A percentile compares a stretch with the other conserved stretches of the same genome.
These are phyloP conservation scores for Julus scanicus DNA, from an alignment of 2,888 invertebrate species.

Conservation along the genomic window DNA sequence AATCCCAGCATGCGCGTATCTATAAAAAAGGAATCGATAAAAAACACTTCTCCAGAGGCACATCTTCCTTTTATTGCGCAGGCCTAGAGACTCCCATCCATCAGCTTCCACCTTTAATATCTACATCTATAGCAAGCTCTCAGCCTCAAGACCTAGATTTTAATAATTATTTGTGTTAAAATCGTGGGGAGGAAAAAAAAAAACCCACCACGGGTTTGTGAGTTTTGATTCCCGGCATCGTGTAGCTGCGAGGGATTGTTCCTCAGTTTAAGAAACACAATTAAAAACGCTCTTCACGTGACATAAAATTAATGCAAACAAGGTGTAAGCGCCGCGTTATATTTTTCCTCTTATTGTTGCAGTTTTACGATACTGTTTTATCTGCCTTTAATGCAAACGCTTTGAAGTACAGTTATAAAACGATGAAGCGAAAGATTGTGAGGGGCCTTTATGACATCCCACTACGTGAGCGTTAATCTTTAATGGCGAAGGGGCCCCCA, in stretches of 20 bases:
- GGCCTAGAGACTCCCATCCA: background rate
- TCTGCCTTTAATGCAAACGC: background rate
- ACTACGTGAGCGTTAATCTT: background rate
- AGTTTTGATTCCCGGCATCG: no score
- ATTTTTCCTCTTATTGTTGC: background rate
- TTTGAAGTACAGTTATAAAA: conserved; percentile 15
- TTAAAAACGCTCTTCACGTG: background rate
- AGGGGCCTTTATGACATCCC: background rate
- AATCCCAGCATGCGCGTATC: background rate
- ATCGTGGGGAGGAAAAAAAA: background rate
- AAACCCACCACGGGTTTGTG: background rate
- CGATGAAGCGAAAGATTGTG: background rate
- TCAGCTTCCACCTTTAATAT: background rate
- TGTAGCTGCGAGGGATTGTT: background rate
- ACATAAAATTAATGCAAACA: background rate
- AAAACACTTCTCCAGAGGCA: background rate
- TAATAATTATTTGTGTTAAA: background rate
- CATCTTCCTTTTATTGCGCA: background rate
- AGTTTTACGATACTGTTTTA: background rate
- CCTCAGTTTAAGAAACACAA: background rate
- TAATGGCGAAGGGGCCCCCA: background rate
- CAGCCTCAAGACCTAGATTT: background rate
- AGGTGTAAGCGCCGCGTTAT: background rate
- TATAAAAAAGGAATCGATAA: background rate
- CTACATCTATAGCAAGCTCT: background rate